Evolutionary conservation across 2,888 invertebrate genomes (phyloP).

Genomic region (Agonopterix arenella): DNA sequence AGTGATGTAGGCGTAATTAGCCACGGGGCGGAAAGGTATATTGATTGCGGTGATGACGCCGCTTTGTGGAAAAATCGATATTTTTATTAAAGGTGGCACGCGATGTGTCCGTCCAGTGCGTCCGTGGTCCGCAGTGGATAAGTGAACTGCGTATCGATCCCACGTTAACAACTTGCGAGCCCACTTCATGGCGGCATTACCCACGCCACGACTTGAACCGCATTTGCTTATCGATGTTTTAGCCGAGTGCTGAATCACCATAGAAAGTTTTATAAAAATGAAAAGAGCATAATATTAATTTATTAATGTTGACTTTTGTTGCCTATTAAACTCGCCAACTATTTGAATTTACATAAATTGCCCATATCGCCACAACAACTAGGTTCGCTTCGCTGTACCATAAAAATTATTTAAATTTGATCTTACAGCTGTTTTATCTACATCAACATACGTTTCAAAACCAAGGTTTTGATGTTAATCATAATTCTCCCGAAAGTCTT

Average conservation of each 20-base stretch:
- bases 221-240: slow-evolving; percentile 23
- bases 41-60: slow-evolving; percentile 76
- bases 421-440: too few relatives aligned
- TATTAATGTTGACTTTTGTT: too few relatives aligned
- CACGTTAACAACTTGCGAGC: slow-evolving; percentile 53
- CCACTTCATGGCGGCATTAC: slow-evolving; percentile 47
- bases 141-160: slow-evolving; percentile 67
- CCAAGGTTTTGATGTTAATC: too few relatives aligned
- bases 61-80: slow-evolving; percentile 74
- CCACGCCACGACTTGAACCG: slow-evolving; percentile 48
- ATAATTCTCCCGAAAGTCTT: too few relatives aligned
- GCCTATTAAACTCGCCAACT: too few relatives aligned
- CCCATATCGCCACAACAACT: too few relatives aligned
- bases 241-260: slow-evolving; percentile 11
- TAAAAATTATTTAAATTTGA: too few relatives aligned
- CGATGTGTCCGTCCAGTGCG: slow-evolving; percentile 71
- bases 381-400: too few relatives aligned
- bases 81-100: slow-evolving; percentile 74
- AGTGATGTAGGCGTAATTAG: slow-evolving; percentile 74
- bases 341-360: too few relatives aligned
- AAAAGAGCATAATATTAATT: too few relatives aligned
- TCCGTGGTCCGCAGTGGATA: slow-evolving; percentile 38
- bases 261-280: too few relatives aligned
- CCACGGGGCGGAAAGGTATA: slow-evolving; percentile 73
- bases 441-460: too few relatives aligned